Percentiles rank a stretch among this genome's conserved stretches.
Evolutionary conservation across 1,140 invertebrate species (phyloP).

Genomic region (Penaeus japonicus): DNA sequence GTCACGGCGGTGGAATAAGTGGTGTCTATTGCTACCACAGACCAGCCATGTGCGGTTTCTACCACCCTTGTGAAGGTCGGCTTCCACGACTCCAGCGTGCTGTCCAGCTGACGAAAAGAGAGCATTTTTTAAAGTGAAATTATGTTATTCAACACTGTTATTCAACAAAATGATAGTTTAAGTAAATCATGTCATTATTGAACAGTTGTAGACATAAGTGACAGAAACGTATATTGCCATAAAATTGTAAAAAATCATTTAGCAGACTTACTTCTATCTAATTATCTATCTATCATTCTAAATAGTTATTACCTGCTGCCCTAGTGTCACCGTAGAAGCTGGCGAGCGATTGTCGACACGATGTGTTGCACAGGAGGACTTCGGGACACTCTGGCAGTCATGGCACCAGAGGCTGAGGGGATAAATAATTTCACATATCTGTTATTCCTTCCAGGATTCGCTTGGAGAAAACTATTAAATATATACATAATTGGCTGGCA

Average conservation of each 20-base stretch:
- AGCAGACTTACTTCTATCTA: no score
- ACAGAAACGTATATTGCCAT: no score
- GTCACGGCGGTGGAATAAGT: not conserved
- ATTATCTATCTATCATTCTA: no score
- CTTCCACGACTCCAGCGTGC: not conserved
- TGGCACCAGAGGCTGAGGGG: not conserved
- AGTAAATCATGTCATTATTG: no score
- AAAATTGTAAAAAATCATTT: no score
- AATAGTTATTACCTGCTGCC: not conserved
- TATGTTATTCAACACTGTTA: no score
- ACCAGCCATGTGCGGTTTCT: conserved; percentile 21
- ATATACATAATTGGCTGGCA: not conserved
- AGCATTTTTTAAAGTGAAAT: not conserved
- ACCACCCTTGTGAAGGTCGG: not conserved
- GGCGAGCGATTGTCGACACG: not conserved
- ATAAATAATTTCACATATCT: no score
- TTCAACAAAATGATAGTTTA: no score
- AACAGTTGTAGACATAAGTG: no score
- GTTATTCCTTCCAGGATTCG: no score
- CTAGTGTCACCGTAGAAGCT: not conserved
- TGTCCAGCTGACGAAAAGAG: not conserved
- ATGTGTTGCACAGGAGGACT: not conserved
- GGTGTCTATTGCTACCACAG: not conserved
- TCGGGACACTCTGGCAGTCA: not conserved
- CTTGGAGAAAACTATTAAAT: no score